Percentiles rank a stretch among this genome's conserved stretches.
These are phyloP conservation scores for Percopsis omiscomaycus DNA, from an alignment of 2,797 vertebrate genomes.

Conservation along the genomic window DNA sequence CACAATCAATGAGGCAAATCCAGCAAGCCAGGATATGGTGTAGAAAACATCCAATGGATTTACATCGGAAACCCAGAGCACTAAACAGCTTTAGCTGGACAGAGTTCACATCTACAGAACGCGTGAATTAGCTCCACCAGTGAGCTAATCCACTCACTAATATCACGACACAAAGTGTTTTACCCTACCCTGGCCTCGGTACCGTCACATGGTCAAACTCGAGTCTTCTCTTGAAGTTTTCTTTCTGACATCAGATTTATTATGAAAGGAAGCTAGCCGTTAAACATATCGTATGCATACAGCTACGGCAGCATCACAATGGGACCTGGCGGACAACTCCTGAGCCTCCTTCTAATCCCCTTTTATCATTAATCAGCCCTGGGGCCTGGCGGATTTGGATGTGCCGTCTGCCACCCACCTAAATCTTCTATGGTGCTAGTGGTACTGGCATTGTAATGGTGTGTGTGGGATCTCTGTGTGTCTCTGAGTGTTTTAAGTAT, in stretches of 20 bases:
- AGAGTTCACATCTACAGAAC: neutral
- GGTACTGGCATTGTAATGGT: conserved; percentile 22
- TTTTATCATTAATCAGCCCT: conserved; percentile 80
- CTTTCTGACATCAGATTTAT: conserved; percentile 26
- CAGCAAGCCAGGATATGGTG: neutral
- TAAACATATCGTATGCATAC: conserved; percentile 35
- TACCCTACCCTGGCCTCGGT: conserved; percentile 38
- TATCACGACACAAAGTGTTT: neutral
- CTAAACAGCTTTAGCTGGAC: neutral
- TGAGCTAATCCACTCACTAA: conserved; percentile 6
- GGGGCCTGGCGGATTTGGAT: conserved; percentile 73
- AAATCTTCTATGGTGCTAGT: conserved; percentile 63
- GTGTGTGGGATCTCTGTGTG: conserved; percentile 5
- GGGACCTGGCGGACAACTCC: conserved; percentile 53
- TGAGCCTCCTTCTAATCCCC: conserved; percentile 76
- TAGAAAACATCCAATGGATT: neutral
- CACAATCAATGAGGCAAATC: neutral
- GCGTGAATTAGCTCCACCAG: neutral
- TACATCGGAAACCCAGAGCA: neutral
- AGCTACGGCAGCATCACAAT: conserved; percentile 43
- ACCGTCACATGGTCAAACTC: conserved; percentile 12
- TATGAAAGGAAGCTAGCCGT: conserved; percentile 26
- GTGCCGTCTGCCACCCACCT: conserved; percentile 75
- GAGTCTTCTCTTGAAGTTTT: conserved; percentile 15
- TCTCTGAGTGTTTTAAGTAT: neutral